Base-by-base conservation (phyloP, 2,797 vertebrate species). In the Cheirogaleus major region DNA sequence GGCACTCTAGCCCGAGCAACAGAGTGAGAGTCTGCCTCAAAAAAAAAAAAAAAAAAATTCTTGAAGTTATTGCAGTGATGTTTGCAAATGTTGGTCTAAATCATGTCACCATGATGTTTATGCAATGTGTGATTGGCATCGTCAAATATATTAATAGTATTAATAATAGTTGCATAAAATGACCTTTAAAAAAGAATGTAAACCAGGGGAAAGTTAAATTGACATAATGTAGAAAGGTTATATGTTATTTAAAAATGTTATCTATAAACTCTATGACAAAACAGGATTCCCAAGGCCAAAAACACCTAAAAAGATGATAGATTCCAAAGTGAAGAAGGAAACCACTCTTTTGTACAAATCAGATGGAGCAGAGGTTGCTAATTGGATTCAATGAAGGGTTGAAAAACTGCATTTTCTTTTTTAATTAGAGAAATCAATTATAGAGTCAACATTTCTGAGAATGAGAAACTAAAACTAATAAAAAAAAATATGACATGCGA, bases 391-490 rank as follows among this genome's bases (percentile, higher is more conserved):
- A 38, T 32, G 35, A 78, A 96, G 17, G 17, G 5, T 38, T 86
- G 27, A 86, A 95, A 73, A 85, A 59, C 52, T 69, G 15, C 18
- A 38, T 73, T 50, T 89, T 78, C 22, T 70, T 89, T 85, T 80
- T 52, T 70, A 94, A 73, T 57, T 78, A 48, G 1, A 50, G 30
- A 76, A 79, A 89, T 94, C 55, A 79, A 57, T 45, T 32, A 35
- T 32, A 70, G 45, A 95, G 41, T 38, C n/a, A 67, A 69, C 27
- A 83, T 90, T 94, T 91, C 45, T 85, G 45, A 88, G 93, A 67
- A 87, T 69, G 57, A 95, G 61, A 76, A 86, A 48, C 32, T 59
- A 41, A 92, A 92, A 92, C 61, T 79, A 84, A 85, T 84, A 18
- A 20, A 65, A 95, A 81, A 50, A 95, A 82, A 45, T 57, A 81